These are phyloP conservation scores for Geotrypetes seraphini DNA, from an alignment of 2,797 vertebrate genomes.

Conservation along the genomic window DNA sequence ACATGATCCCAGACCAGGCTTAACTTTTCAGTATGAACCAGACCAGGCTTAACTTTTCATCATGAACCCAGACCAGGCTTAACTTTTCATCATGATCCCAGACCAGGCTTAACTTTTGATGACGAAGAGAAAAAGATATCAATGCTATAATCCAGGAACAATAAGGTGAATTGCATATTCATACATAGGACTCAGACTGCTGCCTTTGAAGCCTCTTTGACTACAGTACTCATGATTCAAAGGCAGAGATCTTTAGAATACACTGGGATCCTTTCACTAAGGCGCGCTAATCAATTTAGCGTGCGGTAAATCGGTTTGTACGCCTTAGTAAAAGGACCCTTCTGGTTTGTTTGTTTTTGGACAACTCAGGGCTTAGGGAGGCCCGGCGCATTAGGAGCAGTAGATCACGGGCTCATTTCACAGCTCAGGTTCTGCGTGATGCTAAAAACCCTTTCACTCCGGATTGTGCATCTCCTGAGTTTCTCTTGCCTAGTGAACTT, in stretches of 20 bases:
- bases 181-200: slow-evolving; percentile 13
- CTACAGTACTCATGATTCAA: slow-evolving; percentile 3
- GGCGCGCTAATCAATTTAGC: no score
- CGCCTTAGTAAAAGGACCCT: no score
- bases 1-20: not conserved
- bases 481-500: no score
- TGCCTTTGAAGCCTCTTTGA: slow-evolving; percentile 7
- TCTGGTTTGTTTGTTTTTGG: slow-evolving; percentile 10
- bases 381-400: no score
- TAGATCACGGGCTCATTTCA: no score
- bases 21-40: no score
- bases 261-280: no score
- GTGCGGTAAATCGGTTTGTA: no score
- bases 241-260: slow-evolving; percentile 2
- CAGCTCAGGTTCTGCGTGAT: no score
- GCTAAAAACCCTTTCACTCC: no score
- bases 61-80: not conserved
- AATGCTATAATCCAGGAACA: slow-evolving; percentile 20
- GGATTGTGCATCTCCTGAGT: no score
- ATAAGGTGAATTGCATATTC: slow-evolving; percentile 38
- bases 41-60: slow-evolving; percentile 1
- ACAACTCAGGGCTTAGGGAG: no score
- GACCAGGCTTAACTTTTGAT: slow-evolving; percentile 14
- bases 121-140: slow-evolving; percentile 35
- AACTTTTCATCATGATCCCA: slow-evolving; percentile 2